A percentile compares a stretch with the other conserved stretches of the same genome.
phyloP scores from a whole-genome alignment of 2,113 vertebrate genomes.

The Paratilapia polleni region DNA sequence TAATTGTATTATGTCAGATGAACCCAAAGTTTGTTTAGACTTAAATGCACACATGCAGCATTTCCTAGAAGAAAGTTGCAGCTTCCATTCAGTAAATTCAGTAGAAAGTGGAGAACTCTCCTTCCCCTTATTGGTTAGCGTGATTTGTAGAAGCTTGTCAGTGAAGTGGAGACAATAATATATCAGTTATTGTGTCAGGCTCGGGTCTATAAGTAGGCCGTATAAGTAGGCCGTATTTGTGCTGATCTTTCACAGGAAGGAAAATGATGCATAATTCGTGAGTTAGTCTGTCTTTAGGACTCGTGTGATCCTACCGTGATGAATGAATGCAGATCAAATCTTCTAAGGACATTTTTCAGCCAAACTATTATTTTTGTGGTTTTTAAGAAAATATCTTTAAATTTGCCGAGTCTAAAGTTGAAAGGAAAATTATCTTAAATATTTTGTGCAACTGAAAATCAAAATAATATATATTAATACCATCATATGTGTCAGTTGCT shows the following conservation, averaged over 20 bases:
- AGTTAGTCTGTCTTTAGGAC: slow-evolving; percentile 1
- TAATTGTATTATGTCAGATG: slow-evolving; percentile 20
- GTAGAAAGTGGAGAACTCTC: not conserved
- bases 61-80: not conserved
- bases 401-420: too few species aligned
- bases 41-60: not conserved
- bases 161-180: not conserved
- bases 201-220: too few species aligned
- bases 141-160: not conserved
- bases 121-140: not conserved
- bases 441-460: not conserved
- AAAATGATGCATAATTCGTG: too few species aligned
- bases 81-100: not conserved
- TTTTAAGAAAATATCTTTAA: too few species aligned
- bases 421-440: not conserved
- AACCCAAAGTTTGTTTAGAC: not conserved
- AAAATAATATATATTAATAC: too few species aligned
- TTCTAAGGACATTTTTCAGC: not conserved
- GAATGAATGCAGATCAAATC: not conserved
- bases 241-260: slow-evolving; percentile 27
- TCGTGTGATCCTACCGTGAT: not conserved
- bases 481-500: too few species aligned
- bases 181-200: not conserved
- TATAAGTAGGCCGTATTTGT: slow-evolving; percentile 26
- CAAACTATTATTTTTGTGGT: not conserved